Conservation (phyloP, 2,797 vertebrate species). For the Peromyscus melanophrys region DNA sequence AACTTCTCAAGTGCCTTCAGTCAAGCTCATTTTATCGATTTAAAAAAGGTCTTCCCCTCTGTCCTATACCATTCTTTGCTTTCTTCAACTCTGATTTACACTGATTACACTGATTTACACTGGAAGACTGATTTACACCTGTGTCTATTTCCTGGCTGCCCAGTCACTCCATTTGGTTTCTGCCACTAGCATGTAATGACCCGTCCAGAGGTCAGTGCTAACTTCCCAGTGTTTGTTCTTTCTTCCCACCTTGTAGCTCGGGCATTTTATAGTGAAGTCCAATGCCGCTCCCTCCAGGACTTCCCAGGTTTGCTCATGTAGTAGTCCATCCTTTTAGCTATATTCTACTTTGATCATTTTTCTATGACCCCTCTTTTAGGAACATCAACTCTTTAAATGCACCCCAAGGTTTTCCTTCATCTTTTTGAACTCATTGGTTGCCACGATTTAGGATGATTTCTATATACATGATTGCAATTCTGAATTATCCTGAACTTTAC, state of each 20-base stretch:
- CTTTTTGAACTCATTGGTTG: background rate
- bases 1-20: slow-evolving; percentile 15
- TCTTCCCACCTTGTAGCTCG: background rate
- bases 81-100: slow-evolving; percentile 48
- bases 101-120: too few relatives aligned
- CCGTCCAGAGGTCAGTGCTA: slow-evolving; percentile 43
- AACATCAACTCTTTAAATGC: slow-evolving; percentile 51
- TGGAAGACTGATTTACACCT: slow-evolving; percentile 36
- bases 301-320: slow-evolving; percentile 28
- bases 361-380: background rate
- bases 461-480: slow-evolving; percentile 9
- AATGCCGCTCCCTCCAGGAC: background rate
- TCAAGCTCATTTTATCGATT: background rate
- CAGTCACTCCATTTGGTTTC: slow-evolving; percentile 54
- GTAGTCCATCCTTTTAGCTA: slow-evolving; percentile 14
- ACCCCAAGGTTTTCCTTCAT: slow-evolving; percentile 30
- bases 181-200: background rate
- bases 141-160: slow-evolving; percentile 28
- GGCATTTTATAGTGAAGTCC: slow-evolving; percentile 40
- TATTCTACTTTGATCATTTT: background rate
- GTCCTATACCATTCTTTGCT: background rate
- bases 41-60: background rate
- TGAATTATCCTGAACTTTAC: slow-evolving; percentile 46
- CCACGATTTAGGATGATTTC: slow-evolving; percentile 47
- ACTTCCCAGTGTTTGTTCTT: background rate